These are phyloP conservation scores for Rhagophthalmus giganteus DNA, from an alignment of 2,888 invertebrate genomes.

Conservation along the genomic window DNA sequence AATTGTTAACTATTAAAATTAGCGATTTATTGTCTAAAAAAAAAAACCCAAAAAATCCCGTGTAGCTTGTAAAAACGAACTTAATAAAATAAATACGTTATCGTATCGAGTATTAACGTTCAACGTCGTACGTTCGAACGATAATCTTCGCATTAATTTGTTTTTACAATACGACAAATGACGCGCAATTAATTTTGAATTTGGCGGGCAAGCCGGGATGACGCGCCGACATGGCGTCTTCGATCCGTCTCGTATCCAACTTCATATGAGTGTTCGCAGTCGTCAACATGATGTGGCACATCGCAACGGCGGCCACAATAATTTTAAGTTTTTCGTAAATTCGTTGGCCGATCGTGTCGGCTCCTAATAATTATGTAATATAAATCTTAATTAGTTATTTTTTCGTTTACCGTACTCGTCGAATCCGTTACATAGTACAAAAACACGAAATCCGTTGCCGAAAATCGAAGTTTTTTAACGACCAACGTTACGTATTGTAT, in stretches of 20 bases:
- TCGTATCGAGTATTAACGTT: too few species aligned
- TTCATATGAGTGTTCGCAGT: slow-evolving; percentile 48
- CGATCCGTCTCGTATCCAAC: slow-evolving; percentile 38
- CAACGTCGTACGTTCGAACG: too few species aligned
- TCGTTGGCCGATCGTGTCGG: slow-evolving; percentile 52
- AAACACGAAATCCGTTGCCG: slow-evolving; percentile 53
- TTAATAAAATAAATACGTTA: too few species aligned
- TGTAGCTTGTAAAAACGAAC: too few species aligned
- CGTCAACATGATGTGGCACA: slow-evolving; percentile 59
- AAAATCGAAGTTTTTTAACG: slow-evolving; percentile 49
- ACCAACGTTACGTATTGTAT: slow-evolving; percentile 45
- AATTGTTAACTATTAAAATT: too few species aligned
- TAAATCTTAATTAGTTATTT: slow-evolving; percentile 48
- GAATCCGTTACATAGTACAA: slow-evolving; percentile 54
- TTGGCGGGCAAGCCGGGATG: slow-evolving; percentile 38
- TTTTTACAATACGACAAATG: not conserved
- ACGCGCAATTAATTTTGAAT: slow-evolving; percentile 34
- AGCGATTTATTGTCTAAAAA: too few species aligned
- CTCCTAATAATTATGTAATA: slow-evolving; percentile 54
- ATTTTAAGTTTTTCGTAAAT: slow-evolving; percentile 53
- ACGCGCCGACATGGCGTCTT: slow-evolving; percentile 26
- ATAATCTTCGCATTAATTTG: not conserved
- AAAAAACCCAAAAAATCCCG: too few species aligned
- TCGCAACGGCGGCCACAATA: slow-evolving; percentile 55
- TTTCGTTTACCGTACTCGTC: slow-evolving; percentile 51